Evolutionary conservation across 2,888 invertebrate genomes (phyloP).

Genomic region (Leptopilina drosophilae): DNA sequence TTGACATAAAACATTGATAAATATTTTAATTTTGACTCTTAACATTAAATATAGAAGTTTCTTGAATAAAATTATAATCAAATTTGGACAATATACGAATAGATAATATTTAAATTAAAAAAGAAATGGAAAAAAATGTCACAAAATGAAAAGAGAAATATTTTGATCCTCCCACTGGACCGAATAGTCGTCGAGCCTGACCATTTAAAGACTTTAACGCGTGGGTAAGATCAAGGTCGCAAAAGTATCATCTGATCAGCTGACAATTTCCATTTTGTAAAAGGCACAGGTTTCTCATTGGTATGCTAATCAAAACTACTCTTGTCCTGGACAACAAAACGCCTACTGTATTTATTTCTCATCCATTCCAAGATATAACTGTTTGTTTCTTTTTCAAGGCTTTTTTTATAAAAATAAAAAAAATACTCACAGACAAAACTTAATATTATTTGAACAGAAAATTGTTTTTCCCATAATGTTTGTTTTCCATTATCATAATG

Average conservation of each 20-base stretch:
- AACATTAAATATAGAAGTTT: too few relatives aligned
- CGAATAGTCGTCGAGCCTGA: conserved; percentile 50
- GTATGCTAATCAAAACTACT: conserved; percentile 12
- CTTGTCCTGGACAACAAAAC: conserved; percentile 31
- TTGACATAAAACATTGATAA: too few relatives aligned
- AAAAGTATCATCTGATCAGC: conserved; percentile 53
- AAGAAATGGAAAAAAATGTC: background rate
- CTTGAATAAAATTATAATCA: too few relatives aligned
- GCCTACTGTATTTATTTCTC: conserved; percentile 11
- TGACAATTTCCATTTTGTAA: conserved; percentile 48
- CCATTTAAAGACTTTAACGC: conserved; percentile 62
- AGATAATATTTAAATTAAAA: background rate
- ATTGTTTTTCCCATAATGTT: background rate
- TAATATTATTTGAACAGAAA: background rate
- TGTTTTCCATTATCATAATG: background rate
- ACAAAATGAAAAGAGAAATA: background rate
- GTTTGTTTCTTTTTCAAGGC: background rate
- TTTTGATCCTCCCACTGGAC: conserved; percentile 34
- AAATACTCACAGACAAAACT: too few relatives aligned
- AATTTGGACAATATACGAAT: background rate
- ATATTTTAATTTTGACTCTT: too few relatives aligned
- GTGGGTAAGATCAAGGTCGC: conserved; percentile 69
- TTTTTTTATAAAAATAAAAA: background rate
- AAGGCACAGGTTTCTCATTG: conserved; percentile 6
- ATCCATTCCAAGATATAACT: conserved; percentile 2